Evolutionary conservation across 2,888 invertebrate species (phyloP), one percentile per base, ranked within the genome.

Genomic region (Diabrotica balteata): DNA sequence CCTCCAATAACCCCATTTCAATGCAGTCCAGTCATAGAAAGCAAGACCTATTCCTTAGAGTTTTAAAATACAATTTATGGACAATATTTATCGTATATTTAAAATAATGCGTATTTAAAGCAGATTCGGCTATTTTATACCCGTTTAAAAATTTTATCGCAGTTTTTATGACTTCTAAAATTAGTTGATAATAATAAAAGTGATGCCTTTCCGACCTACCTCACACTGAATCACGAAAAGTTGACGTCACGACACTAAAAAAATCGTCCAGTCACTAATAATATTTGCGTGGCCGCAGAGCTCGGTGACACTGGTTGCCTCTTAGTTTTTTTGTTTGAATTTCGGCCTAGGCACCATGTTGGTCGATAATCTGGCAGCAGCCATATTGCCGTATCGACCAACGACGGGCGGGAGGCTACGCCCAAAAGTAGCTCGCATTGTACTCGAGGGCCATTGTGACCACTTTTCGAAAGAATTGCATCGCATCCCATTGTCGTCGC

Each of bases 301-400:
- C 77, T 77, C 78, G 75, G 67, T 78, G 78, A 79, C 80, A 81
- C 80, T 81, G 80, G 78, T 75, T 53, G 52, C 58, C 51, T 64
- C 59, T 64, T 58, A 58, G 42, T 51, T 54, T 76, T 69, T 77
- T 80, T 79, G 69, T 71, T 55, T 63, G 68, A 77, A 75, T 75
- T 74, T 78, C 76, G 77, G 79, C 75, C 78, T 79, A 79, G 80
- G 80, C 80, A 78, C 79, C 81, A 80, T 81, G 79, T 80, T 81
- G 76, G 78, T 77, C 76, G 71, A 73, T 76, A 78, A 75, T 75
- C 78, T 78, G 80, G 76, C 82, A 79, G 83, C 83, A 79, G 83
- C 83, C 83, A 83, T 83, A 79, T 81, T 83, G 82, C 77, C 75
- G 80, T 83, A 83, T 83, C 83, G 83, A 83, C 83, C 83, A 83